Evolutionary conservation across 2,888 invertebrate genomes (phyloP).

Genomic region (Entomobrya multifasciata): DNA sequence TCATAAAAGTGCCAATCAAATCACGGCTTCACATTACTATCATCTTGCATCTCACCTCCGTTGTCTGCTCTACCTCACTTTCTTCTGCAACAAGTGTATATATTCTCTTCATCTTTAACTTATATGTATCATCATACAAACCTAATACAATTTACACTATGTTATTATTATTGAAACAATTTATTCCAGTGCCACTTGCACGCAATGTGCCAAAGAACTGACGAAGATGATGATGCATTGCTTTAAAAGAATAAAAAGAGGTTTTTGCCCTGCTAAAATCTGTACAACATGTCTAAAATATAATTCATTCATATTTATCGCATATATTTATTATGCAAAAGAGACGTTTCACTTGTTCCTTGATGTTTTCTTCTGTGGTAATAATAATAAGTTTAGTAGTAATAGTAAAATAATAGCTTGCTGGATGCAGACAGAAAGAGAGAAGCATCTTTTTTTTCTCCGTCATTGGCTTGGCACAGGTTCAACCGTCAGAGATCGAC

Average conservation of each 20-base stretch:
- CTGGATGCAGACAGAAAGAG: conserved; percentile 8
- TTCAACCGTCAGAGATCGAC: conserved; percentile 58
- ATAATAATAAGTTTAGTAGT: conserved; percentile 45
- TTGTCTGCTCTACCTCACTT: no score
- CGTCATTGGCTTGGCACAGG: conserved; percentile 70
- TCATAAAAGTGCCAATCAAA: conserved; percentile 70
- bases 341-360: conserved; percentile 29
- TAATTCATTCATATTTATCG: not conserved
- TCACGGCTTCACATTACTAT: conserved; percentile 15
- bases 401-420: conserved; percentile 55
- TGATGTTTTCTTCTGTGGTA: conserved; percentile 32
- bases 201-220: conserved; percentile 64
- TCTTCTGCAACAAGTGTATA: not conserved
- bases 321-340: conserved; percentile 23
- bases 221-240: conserved; percentile 41
- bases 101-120: not conserved
- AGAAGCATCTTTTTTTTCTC: conserved; percentile 18
- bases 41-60: not conserved
- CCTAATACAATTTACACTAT: conserved; percentile 32
- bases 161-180: conserved; percentile 23
- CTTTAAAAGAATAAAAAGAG: conserved; percentile 26
- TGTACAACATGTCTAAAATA: not conserved
- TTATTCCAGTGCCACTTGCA: conserved; percentile 41
- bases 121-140: not conserved
- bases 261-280: conserved; percentile 37